Evolutionary conservation across 2,113 vertebrate species (phyloP), one percentile per base, ranked within the genome.

Genomic region (Macaca mulatta): DNA sequence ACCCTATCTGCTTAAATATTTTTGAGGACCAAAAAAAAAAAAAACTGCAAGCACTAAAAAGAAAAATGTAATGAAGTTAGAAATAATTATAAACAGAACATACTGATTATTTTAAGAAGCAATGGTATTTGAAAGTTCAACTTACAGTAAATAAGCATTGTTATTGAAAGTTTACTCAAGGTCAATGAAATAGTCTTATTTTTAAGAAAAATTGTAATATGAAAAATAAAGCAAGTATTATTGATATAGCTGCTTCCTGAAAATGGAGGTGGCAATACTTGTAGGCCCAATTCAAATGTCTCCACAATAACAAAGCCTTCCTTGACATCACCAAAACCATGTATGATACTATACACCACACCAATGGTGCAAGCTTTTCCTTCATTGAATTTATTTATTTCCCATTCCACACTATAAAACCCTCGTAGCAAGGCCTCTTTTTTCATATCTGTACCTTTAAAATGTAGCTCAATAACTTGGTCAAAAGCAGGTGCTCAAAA

Each of bases 111-210:
- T n/a, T 64, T 88, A 75, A 90, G 35, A 79, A 96, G 23, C 35
- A 87, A 69, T 78, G n/a, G 82, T 77, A 96, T 94, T 72, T 93
- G n/a, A 93, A 88, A 82, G 22, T 4, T 74, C 70, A 86, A 74
- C 95, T 67, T 89, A 80, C 2, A 84, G n/a, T 59, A 93, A 85
- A 79, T 87, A 93, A 95, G 32, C 12, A 82, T 84, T 81, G 5
- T 64, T 7, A 67, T 59, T 94, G 64, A 95, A 92, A 59, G 8
- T 55, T 86, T 72, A 64, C 55, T 85, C 45, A 2, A 59, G 3
- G 40, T 52, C 59, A 86, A 23, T 64, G 4, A 27, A 45, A 93
- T 40, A 48, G 3, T 43, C 40, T 82, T 43, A 61, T 45, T 90
- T 89, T 89, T 75, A 86, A 72, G 94, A 97, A 87, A 45, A 90